Evolutionary conservation across 2,113 vertebrate genomes (phyloP), one percentile per base, ranked within the genome.

Genomic region (Pipra filicauda): DNA sequence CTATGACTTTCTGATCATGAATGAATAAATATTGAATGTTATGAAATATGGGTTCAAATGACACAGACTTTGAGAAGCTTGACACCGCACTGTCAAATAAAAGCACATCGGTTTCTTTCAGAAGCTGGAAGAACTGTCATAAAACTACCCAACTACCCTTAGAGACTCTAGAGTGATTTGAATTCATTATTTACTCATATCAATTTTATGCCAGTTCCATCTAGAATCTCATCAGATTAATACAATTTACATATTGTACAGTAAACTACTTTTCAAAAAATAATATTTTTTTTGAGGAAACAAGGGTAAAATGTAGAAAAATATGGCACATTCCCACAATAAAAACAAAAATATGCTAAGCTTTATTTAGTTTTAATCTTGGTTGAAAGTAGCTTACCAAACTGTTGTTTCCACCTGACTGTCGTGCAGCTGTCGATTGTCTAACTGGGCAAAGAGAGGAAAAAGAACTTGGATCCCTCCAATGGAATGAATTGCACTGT

Each of bases 391-490:
- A 72, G 88, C 98, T 97, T 97, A 98, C 99, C 99, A 99, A 69
- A 99, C 99, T 64, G 98, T 98, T 79, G 98, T 98, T 97, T 99
- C 99, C 97, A 99, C 98, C 94, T 99, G 99, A 97, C 98, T 98
- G 94, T 99, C 99, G 5, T 98, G 98, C 66, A 98, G 97, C 72
- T 99, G 99, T 82, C 98, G 97, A 97, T 98, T 99, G 97, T 99
- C 99, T 96, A 99, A 96, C 95, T 99, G 99, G 67, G 99, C 98
- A 96, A 99, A 99, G 66, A 99, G 99, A 43, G 99, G 99, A 85
- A 99, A 99, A 89, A 99, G 99, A 77, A 99, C 99, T 98, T 99
- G 99, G 96, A 99, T 99, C 26, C 99, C 99, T 89, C 99, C 99
- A 15, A 99, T 99, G 58, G 99, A 99, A 97, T 99, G 99, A 97